A percentile compares a stretch with the other conserved stretches of the same genome.
These are phyloP conservation scores for Trichopria drosophilae DNA, from an alignment of 2,888 invertebrate species.

Conservation along the genomic window DNA sequence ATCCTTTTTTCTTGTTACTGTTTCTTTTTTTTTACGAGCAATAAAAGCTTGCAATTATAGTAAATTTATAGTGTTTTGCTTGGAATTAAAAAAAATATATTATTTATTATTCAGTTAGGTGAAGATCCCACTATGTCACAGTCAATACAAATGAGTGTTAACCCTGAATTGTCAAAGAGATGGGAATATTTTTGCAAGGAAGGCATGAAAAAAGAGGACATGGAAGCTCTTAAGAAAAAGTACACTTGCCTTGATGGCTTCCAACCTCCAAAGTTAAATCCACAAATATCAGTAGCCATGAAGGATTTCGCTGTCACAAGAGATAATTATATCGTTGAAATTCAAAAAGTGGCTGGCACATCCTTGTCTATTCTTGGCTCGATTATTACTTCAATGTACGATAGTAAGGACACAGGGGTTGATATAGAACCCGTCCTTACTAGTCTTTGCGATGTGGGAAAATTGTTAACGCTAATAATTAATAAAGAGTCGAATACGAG, in stretches of 20 bases:
- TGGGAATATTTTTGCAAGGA: conserved; percentile 2
- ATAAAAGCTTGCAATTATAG: too few relatives aligned
- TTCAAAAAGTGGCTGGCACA: neutral
- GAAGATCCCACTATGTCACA: too few relatives aligned
- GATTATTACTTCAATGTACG: neutral
- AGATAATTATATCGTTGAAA: neutral
- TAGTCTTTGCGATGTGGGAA: conserved; percentile 5
- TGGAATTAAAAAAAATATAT: too few relatives aligned
- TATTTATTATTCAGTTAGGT: too few relatives aligned
- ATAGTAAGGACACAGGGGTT: neutral
- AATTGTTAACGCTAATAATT: conserved; percentile 17
- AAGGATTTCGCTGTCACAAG: neutral
- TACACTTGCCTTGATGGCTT: conserved; percentile 4
- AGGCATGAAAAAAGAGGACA: conserved; percentile 9
- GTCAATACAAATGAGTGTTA: too few relatives aligned
- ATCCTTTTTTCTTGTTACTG: too few relatives aligned
- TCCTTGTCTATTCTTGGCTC: neutral
- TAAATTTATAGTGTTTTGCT: too few relatives aligned
- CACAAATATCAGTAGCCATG: neutral
- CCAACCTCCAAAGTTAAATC: neutral
- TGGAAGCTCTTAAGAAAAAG: neutral
- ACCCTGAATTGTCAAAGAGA: neutral
- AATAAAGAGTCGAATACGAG: conserved; percentile 15
- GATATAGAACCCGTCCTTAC: neutral
- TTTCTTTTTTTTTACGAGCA: too few relatives aligned